Percentiles rank a stretch among this genome's conserved stretches.
These are phyloP conservation scores for Paraplagusia blochii DNA, from an alignment of 2,113 vertebrate species.

Conservation along the genomic window DNA sequence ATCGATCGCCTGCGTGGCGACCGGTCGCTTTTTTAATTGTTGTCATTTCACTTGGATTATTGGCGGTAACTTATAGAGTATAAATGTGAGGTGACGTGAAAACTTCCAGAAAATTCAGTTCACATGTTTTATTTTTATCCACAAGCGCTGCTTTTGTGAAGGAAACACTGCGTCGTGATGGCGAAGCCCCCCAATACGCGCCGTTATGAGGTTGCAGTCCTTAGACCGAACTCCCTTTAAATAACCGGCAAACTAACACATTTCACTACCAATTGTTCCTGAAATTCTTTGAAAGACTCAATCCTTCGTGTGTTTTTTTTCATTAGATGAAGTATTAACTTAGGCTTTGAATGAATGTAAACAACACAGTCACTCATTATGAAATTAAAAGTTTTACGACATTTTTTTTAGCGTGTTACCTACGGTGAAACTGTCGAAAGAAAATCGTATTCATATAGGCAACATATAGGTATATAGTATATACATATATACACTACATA, in stretches of 20 bases:
- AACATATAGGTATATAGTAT: too few species aligned
- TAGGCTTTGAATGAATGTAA: not conserved
- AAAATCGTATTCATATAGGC: too few species aligned
- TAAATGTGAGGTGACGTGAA: not conserved
- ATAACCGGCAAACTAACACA: not conserved
- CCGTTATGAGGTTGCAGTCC: not conserved
- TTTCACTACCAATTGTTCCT: not conserved
- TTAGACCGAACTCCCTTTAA: constrained; percentile 8
- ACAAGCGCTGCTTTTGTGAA: not conserved
- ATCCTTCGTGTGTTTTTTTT: fast-evolving
- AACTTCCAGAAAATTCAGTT: fast-evolving
- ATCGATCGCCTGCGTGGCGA: constrained; percentile 67
- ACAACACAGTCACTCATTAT: not conserved
- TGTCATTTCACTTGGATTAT: not conserved
- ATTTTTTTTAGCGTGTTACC: not conserved
- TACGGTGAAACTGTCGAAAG: not conserved
- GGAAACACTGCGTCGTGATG: constrained; percentile 7
- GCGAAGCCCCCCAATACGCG: constrained; percentile 16
- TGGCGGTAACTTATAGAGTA: constrained; percentile 3
- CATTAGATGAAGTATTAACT: fast-evolving
- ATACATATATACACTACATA: too few species aligned
- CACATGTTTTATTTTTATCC: not conserved
- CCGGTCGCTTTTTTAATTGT: constrained; percentile 26
- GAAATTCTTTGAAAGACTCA: fast-evolving
- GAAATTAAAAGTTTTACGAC: constrained; percentile 33